Evolutionary conservation across 2,113 vertebrate species (phyloP).

Genomic region (Ovis canadensis): DNA sequence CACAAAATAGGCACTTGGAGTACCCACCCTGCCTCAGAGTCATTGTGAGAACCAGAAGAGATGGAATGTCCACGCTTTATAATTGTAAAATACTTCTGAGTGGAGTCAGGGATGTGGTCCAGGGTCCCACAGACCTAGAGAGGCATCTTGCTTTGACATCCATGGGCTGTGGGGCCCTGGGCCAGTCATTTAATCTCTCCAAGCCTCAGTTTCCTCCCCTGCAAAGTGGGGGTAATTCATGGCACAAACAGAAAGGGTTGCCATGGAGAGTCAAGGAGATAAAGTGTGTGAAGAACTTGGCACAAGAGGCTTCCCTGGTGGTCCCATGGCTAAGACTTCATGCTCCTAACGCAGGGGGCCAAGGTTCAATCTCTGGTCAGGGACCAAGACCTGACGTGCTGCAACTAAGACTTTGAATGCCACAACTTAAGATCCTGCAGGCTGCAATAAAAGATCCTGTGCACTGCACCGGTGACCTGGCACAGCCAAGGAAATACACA

Average conservation of each 20-base stretch:
- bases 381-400: neutral
- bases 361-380: neutral
- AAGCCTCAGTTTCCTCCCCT: neutral
- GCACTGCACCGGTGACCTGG: neutral
- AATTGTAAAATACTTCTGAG: neutral
- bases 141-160: neutral
- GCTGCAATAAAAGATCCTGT: neutral
- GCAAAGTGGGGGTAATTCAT: neutral
- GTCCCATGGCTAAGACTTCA: neutral
- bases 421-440: neutral
- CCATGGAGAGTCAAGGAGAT: neutral
- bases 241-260: neutral
- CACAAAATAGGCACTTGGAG: neutral
- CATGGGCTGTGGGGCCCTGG: neutral
- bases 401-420: neutral
- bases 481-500: neutral
- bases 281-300: neutral
- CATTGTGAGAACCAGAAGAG: neutral
- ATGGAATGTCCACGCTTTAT: rapidly evolving
- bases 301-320: neutral
- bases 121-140: neutral
- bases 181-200: neutral
- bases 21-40: neutral
- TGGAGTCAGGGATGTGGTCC: neutral
- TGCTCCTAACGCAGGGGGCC: neutral